Conservation (phyloP, 1,140 invertebrate species). For the Elymnias hypermnestra region DNA sequence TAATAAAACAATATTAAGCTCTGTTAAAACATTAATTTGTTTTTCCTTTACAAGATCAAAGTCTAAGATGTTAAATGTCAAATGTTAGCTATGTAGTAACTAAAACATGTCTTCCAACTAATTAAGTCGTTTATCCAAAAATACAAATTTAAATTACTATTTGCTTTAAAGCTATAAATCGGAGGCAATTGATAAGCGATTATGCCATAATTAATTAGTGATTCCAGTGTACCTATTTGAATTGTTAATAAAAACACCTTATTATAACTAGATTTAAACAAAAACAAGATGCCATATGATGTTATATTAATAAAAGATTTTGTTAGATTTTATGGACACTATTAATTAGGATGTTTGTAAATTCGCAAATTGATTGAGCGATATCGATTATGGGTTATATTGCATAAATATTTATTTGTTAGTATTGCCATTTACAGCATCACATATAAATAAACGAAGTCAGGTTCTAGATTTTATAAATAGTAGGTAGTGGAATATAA, state of each 20-base stretch:
- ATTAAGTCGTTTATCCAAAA: conserved; percentile 10
- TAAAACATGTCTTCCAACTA: background rate
- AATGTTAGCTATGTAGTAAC: too few species aligned
- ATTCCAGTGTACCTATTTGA: conserved; percentile 9
- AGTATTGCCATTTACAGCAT: too few species aligned
- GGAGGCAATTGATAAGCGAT: conserved; percentile 3
- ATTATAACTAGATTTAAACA: conserved; percentile 9
- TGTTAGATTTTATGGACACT: conserved; percentile 1
- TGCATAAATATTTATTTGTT: too few species aligned
- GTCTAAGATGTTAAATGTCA: too few species aligned
- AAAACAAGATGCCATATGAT: conserved; percentile 5
- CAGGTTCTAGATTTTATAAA: too few species aligned
- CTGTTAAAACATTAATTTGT: too few species aligned
- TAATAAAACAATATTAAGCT: too few species aligned
- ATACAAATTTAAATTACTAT: background rate
- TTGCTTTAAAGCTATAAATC: conserved; percentile 3
- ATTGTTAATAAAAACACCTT: conserved; percentile 9
- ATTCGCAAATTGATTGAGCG: background rate
- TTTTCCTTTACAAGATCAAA: too few species aligned
- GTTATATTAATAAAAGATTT: conserved; percentile 6
- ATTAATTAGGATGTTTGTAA: conserved; percentile 10
- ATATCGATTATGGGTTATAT: too few species aligned
- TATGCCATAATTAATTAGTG: conserved; percentile 13
- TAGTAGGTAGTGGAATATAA: too few species aligned
- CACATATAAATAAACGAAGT: too few species aligned